Percentiles rank a stretch among this genome's conserved stretches.
These are phyloP conservation scores for Erynnis tages DNA, from an alignment of 2,888 invertebrate species.

Conservation along the genomic window DNA sequence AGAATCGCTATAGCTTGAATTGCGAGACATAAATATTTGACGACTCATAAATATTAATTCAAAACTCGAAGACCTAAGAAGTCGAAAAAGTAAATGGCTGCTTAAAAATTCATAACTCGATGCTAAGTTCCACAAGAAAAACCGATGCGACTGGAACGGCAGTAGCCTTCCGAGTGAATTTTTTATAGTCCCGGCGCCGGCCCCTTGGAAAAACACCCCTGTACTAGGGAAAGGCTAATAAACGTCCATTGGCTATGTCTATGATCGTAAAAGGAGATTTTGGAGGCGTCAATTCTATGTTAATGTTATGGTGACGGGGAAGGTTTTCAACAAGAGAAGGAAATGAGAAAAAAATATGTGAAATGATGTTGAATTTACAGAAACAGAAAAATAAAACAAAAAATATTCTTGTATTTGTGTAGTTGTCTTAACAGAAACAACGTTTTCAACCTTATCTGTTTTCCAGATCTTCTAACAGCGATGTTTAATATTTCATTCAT, in stretches of 20 bases:
- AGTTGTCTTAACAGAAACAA: no score
- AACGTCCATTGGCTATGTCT: constrained; percentile 44
- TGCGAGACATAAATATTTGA: constrained; percentile 7
- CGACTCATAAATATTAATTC: constrained; percentile 11
- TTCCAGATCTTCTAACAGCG: no score
- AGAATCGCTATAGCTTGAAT: no score
- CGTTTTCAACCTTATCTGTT: no score
- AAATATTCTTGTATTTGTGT: no score
- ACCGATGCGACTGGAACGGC: constrained; percentile 44
- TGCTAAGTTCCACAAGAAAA: constrained; percentile 46
- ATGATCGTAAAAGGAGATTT: constrained; percentile 25
- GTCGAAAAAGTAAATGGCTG: constrained; percentile 34
- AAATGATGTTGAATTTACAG: no score
- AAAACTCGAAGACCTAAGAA: constrained; percentile 21
- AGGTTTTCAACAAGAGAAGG: no score
- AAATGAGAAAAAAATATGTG: no score
- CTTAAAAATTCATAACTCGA: constrained; percentile 52
- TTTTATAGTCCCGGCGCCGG: constrained; percentile 64
- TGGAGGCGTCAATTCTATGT: constrained; percentile 37
- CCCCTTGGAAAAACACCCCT: constrained; percentile 72
- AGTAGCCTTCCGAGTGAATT: constrained; percentile 63
- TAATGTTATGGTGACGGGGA: not conserved
- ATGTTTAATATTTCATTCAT: no score
- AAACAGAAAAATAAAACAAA: no score
- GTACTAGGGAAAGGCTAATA: constrained; percentile 68